These are phyloP conservation scores for Melanotaenia trifasciata DNA, from an alignment of 2,797 vertebrate genomes.

Conservation along the genomic window DNA sequence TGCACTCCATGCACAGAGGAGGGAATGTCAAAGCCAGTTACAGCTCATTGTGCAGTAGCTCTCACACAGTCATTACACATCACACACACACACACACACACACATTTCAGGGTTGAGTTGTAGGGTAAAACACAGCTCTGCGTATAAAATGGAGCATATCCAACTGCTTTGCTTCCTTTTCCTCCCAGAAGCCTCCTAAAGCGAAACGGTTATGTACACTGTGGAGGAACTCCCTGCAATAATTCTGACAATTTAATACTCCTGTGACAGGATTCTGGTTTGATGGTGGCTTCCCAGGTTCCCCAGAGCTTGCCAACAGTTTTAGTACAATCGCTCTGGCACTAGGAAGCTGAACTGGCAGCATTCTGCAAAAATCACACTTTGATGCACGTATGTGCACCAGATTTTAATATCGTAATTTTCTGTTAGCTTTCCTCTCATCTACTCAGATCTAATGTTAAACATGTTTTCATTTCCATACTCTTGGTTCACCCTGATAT, in stretches of 20 bases:
- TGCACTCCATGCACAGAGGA: slow-evolving; percentile 31
- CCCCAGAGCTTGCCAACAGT: slow-evolving; percentile 61
- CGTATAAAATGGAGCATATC: slow-evolving; percentile 19
- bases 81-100: slow-evolving; percentile 18
- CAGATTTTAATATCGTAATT: slow-evolving; percentile 60
- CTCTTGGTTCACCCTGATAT: background rate
- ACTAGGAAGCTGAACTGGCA: slow-evolving; percentile 17
- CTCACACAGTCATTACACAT: slow-evolving; percentile 8
- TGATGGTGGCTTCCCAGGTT: slow-evolving; percentile 62
- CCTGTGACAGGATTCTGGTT: slow-evolving; percentile 64
- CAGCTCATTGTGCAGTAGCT: slow-evolving; percentile 13
- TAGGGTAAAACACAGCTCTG: slow-evolving; percentile 19
- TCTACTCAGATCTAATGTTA: slow-evolving; percentile 1
- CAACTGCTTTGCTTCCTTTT: slow-evolving; percentile 31
- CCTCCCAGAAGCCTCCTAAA: slow-evolving; percentile 14
- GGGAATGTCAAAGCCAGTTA: slow-evolving; percentile 11
- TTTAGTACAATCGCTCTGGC: slow-evolving; percentile 39
- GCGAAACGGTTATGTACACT: slow-evolving; percentile 10
- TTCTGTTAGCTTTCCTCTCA: slow-evolving; percentile 27
- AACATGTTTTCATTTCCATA: slow-evolving; percentile 6
- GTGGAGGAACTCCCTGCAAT: slow-evolving; percentile 57
- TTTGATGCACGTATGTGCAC: slow-evolving; percentile 51
- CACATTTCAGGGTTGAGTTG: slow-evolving; percentile 11
- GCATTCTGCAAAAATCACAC: slow-evolving; percentile 45
- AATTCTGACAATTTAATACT: slow-evolving; percentile 55